A percentile compares a stretch with the other conserved stretches of the same genome.
phyloP scores from a whole-genome alignment of 2,797 vertebrate species.

The Cheirogaleus major region DNA sequence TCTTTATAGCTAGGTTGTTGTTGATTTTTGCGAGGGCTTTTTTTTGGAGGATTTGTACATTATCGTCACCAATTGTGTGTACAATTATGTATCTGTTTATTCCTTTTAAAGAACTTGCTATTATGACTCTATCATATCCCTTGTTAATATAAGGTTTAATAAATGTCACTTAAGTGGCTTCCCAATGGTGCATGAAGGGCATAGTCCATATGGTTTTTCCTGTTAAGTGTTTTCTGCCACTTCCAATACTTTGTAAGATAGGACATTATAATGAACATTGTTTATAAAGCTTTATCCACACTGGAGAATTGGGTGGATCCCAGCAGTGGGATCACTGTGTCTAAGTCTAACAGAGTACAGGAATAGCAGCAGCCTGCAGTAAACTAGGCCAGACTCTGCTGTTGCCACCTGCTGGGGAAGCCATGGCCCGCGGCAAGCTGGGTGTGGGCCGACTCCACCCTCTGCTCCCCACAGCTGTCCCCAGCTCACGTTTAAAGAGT shows the following conservation, averaged over 20 bases:
- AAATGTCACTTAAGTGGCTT: background rate
- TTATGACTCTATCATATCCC: background rate
- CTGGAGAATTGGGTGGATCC: background rate
- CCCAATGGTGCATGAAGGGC: background rate
- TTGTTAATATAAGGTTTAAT: background rate
- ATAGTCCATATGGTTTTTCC: background rate
- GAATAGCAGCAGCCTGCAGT: background rate
- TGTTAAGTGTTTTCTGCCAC: background rate
- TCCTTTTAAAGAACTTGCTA: background rate
- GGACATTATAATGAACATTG: background rate
- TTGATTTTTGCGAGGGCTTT: background rate
- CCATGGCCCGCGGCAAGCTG: rapidly evolving
- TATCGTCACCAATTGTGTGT: background rate
- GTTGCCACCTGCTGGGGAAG: background rate
- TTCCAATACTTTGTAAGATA: background rate
- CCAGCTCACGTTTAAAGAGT: background rate
- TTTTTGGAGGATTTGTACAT: rapidly evolving
- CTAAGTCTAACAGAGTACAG: background rate
- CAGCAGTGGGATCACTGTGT: background rate
- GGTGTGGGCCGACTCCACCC: background rate
- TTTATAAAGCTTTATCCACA: background rate
- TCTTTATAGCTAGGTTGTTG: background rate
- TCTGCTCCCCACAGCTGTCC: background rate
- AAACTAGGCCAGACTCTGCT: background rate
- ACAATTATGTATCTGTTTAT: background rate